Evolutionary conservation across 2,888 invertebrate genomes (phyloP), one percentile per base, ranked within the genome.

Genomic region (Tholera decimalis): DNA sequence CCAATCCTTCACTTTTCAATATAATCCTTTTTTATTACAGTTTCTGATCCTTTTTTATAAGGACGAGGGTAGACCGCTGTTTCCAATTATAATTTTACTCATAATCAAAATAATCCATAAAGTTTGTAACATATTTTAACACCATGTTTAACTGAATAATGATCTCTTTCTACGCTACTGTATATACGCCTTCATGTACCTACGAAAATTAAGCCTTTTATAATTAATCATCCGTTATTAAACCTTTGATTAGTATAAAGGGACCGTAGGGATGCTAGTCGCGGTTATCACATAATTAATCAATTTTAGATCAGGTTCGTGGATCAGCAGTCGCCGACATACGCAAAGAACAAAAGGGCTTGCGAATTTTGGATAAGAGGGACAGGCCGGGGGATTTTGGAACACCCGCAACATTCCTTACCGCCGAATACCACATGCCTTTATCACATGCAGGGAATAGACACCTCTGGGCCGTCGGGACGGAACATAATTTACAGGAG

Each of bases 301-400:
- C 77, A 84, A 85, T 90, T 96, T 80, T 94, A 98, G 97, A 98
- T 98, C 46, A 97, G 97, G 88, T 98, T 98, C 87, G 98, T 98
- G 54, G 98, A 98, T 90, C 97, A 97, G 74, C 97, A 98, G 88
- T 97, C 98, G 28, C 98, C 98, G 28, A 97, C 97, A 28, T 98
- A 97, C 89, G 97, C 98, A n/a, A 97, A 97, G 88, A 98, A 97
- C 91, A 98, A 98, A 89, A 97, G 97, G 68, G 96, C 97, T 28
- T 98, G 98, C 88, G 98, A 98, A 88, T 98, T 98, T 87, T 98
- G 98, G 98, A 96, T 98, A 75, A 96, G 98, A 70, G 98, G 98
- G 6, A 97, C 97, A 0, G 97, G 97, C 1, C 97, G 97, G 56
- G 98, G 98, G n/a, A 94, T 98, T 6, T 88, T 98, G 51, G 97